phyloP scores from a whole-genome alignment of 2,888 invertebrate genomes.

The Encarsia formosa region DNA sequence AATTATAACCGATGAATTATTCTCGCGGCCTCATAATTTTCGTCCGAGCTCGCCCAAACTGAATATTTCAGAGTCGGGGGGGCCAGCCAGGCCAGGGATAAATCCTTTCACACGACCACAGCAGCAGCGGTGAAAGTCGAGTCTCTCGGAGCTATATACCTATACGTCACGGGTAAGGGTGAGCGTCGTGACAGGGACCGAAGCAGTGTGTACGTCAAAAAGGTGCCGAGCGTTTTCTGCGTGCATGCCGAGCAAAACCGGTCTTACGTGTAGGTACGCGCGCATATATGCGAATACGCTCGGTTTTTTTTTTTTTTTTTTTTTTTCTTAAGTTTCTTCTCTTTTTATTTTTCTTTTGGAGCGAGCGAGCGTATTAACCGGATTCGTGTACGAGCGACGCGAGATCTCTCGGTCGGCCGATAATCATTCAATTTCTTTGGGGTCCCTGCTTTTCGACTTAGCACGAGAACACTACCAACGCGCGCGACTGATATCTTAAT shows the following conservation, averaged over 20 bases:
- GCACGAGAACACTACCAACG: neutral
- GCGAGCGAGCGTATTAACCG: too few species aligned
- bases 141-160: slow-evolving; percentile 25
- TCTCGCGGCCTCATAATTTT: too few species aligned
- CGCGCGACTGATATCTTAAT: slow-evolving; percentile 6
- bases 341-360: neutral
- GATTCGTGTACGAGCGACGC: neutral
- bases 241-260: too few species aligned
- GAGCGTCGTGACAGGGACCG: too few species aligned
- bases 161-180: slow-evolving; percentile 1
- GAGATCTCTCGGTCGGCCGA: neutral
- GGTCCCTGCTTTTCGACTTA: neutral
- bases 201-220: too few species aligned
- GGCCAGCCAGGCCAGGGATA: too few species aligned
- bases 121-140: slow-evolving; percentile 13
- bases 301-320: neutral
- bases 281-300: neutral
- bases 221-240: too few species aligned
- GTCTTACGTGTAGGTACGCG: slow-evolving; percentile 3
- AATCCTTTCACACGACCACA: slow-evolving; percentile 22
- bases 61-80: too few species aligned
- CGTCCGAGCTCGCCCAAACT: too few species aligned
- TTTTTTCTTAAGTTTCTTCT: neutral
- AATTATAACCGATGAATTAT: too few species aligned
- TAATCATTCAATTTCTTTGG: slow-evolving; percentile 14